These are phyloP conservation scores for Opisthograptis luteolata DNA, from an alignment of 2,888 invertebrate species.

Conservation along the genomic window DNA sequence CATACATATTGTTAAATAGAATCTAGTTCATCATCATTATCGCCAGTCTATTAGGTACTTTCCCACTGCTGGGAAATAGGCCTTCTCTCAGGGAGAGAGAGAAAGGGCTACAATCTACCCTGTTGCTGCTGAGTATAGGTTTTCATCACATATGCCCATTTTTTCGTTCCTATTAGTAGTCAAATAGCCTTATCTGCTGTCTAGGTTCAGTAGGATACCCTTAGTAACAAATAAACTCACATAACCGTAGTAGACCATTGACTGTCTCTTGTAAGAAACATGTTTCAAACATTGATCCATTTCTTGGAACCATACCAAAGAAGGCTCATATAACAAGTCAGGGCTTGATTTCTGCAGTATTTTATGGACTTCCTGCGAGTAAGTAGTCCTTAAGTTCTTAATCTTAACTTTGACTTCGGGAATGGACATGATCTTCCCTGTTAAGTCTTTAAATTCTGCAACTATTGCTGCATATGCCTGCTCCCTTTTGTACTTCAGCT, in stretches of 20 bases:
- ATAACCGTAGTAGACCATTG: slow-evolving; percentile 7
- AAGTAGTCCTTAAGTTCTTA: slow-evolving; percentile 77
- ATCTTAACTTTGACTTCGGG: slow-evolving; percentile 78
- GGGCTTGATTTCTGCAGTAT: slow-evolving; percentile 70
- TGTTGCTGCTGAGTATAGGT: no score
- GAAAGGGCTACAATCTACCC: no score
- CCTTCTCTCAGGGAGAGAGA: no score
- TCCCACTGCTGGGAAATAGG: no score
- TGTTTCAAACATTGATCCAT: slow-evolving; percentile 73
- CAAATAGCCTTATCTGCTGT: no score
- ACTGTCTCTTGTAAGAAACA: slow-evolving; percentile 53
- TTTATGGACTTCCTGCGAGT: slow-evolving; percentile 75
- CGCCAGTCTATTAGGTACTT: no score
- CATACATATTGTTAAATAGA: no score
- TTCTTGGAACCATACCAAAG: slow-evolving; percentile 72
- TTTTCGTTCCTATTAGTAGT: no score
- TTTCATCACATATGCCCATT: no score
- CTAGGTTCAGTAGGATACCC: no score
- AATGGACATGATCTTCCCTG: slow-evolving; percentile 57
- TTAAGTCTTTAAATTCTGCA: slow-evolving; percentile 58
- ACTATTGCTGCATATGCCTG: slow-evolving; percentile 65
- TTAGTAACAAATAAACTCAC: slow-evolving; percentile 5
- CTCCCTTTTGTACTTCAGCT: slow-evolving; percentile 63
- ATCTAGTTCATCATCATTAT: no score
- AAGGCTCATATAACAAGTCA: slow-evolving; percentile 65